Base-by-base conservation (phyloP, 2,113 vertebrate species). In the Chloropsis cyanopogon region DNA sequence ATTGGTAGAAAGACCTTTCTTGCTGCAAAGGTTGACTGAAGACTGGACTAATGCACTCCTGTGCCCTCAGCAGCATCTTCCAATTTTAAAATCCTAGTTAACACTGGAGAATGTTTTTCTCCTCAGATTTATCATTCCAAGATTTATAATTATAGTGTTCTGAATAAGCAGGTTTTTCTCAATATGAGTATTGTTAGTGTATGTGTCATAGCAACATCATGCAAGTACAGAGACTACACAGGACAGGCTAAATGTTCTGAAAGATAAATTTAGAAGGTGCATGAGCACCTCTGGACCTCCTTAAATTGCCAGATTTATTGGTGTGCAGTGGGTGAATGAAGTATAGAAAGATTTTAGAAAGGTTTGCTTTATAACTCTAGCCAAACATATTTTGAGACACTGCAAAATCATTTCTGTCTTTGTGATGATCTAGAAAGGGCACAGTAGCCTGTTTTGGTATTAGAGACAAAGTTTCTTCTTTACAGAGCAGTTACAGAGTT, bases 271-370 rank as follows among this genome's bases (percentile, higher is more conserved):
- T 29, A 59, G 28, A 47, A 76, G 19, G 23, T 73, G 25, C 24
- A 17, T 0, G 0, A 75, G 20, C 31, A 70, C 21, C 29, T 54
- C 29, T 37, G 3, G 24, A 20, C 12, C 10, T 91, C 7, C 28
- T 31, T 44, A 14, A 53, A 35, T 35, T 14, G 9, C 2, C 52
- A 63, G 7, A n/a, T 54, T 46, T 65, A 19, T 35, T 83, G 42
- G 16, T 92, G 21, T 63, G 21, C 23, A 42, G 29, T 8, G 10
- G 12, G 31, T 56, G 13, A 64, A 42, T 0, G 3, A 92, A n/a
- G 2, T 39, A 54, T 5, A 82, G 52, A 44, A 75, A 41, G 23
- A 46, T 61, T 83, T 91, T 42, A 75, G 56, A 84, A 77, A 57
- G 3, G 14, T 47, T 73, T 69, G 26, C 29, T 46, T 35, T 28